Conservation (phyloP, 2,888 invertebrate species). For the Dynastes maya region DNA sequence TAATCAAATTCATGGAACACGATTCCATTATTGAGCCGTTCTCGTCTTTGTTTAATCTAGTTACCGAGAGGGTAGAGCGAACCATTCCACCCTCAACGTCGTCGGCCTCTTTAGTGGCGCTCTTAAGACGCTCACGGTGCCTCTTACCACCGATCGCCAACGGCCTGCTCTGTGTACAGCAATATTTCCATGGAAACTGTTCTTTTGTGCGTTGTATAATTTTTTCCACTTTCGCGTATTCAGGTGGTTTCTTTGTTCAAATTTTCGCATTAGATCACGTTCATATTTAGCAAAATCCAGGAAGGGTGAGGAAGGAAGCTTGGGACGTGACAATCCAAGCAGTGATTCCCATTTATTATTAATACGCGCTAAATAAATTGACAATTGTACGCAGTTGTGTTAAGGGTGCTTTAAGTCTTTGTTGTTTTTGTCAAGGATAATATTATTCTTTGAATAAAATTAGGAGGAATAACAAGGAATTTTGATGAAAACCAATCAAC, state of each 20-base stretch:
- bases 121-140: slow-evolving; percentile 14
- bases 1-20: slow-evolving; percentile 80
- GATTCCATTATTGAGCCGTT: slow-evolving; percentile 57
- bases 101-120: not conserved
- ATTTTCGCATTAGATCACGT: slow-evolving; percentile 44
- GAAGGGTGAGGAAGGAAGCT: not conserved
- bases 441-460: too few relatives aligned
- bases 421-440: too few relatives aligned
- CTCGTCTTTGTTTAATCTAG: slow-evolving; percentile 38
- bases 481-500: too few relatives aligned
- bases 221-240: slow-evolving; percentile 36
- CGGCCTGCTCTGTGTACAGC: slow-evolving; percentile 33
- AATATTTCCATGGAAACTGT: slow-evolving; percentile 47
- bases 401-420: too few relatives aligned
- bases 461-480: too few relatives aligned
- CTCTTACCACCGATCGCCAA: not conserved
- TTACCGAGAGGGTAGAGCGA: slow-evolving; percentile 33
- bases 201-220: slow-evolving; percentile 47
- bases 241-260: slow-evolving; percentile 39
- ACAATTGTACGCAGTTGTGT: too few relatives aligned
- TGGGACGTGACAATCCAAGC: not conserved
- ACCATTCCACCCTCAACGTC: slow-evolving; percentile 19
- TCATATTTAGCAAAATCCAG: slow-evolving; percentile 37
- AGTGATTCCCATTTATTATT: not conserved
- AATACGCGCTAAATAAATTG: not conserved